Evolutionary conservation across 2,797 vertebrate species (phyloP), one percentile per base, ranked within the genome.

Genomic region (Macrochelys suwanniensis): DNA sequence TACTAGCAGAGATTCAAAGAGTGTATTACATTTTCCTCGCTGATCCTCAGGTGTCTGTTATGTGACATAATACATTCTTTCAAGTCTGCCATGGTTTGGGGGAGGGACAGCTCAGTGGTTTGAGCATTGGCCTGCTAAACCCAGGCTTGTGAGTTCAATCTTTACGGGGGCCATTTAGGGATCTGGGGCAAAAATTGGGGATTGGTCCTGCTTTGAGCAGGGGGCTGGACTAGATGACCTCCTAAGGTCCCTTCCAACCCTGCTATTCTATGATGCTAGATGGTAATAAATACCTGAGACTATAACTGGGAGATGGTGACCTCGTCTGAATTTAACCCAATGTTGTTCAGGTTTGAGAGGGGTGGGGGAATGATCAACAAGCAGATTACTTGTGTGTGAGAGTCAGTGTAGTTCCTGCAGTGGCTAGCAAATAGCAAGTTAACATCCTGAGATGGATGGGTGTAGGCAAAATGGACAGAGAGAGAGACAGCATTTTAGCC

Each of bases 1-100:
- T 86, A 92, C 92, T 96, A 95, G 90, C 93, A 61, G 85, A 89
- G 88, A 82, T 88, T 94, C 88, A 83, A 89, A 91, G 89, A 95
- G 77, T 37, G 90, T 95, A 88, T 25, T 93, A 57, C 89, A 83
- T 97, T 96, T 94, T 92, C 82, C 87, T 76, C 79, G 82, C 65
- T 92, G 95, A 92, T 96, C 0, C 2, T 89, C 94, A 88, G 87
- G 96, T 91, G 92, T 96, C 95, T 89, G 59, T 88, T 87, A 28
- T 15, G 56, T 88, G 94, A 93, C 82, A 93, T 92, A 95, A 93
- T 56, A 71, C 78, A 53, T 49, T 90, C 86, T 96, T 97, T 97
- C 92, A 96, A 87, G 85, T 86, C 78, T 89, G 89, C 90, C 90
- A 89, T 89, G 87, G 76, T 88, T 96, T 89, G 37, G 37, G 37